Evolutionary conservation across 2,888 invertebrate species (phyloP).

Genomic region (Diogma glabrata): DNA sequence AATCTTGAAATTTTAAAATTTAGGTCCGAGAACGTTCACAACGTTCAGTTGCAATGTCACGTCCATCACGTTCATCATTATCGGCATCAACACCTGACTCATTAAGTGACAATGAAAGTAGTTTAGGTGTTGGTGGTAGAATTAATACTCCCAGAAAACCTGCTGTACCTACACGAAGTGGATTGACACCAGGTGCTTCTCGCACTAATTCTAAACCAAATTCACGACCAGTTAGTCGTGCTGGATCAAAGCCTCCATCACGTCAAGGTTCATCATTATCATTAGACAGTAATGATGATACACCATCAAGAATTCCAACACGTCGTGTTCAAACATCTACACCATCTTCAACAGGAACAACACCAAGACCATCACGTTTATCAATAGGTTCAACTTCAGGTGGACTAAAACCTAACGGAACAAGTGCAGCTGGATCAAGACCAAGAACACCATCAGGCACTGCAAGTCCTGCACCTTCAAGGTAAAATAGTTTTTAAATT

Average conservation of each 20-base stretch:
- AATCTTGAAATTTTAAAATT: conserved; percentile 8
- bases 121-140: conserved; percentile 54
- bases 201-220: conserved; percentile 64
- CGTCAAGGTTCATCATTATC: conserved; percentile 88
- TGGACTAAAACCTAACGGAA: conserved; percentile 48
- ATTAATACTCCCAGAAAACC: conserved; percentile 39
- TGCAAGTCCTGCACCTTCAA: conserved; percentile 63
- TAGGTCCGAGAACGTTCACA: conserved; percentile 89
- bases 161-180: conserved; percentile 12
- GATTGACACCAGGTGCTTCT: conserved; percentile 42
- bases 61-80: conserved; percentile 63
- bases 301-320: conserved; percentile 71
- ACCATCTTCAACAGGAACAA: conserved; percentile 38
- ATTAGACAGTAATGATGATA: conserved; percentile 80
- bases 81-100: conserved; percentile 85
- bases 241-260: conserved; percentile 85
- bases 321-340: conserved; percentile 49
- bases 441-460: conserved; percentile 69
- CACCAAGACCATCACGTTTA: conserved; percentile 41
- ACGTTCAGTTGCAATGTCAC: conserved; percentile 82
- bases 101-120: conserved; percentile 75
- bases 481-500: conserved; percentile 41
- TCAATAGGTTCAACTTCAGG: conserved; percentile 48
- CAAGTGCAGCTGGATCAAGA: conserved; percentile 41
- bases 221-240: conserved; percentile 73